Evolutionary conservation across 2,797 vertebrate genomes (phyloP).

Genomic region (Bradypus variegatus): DNA sequence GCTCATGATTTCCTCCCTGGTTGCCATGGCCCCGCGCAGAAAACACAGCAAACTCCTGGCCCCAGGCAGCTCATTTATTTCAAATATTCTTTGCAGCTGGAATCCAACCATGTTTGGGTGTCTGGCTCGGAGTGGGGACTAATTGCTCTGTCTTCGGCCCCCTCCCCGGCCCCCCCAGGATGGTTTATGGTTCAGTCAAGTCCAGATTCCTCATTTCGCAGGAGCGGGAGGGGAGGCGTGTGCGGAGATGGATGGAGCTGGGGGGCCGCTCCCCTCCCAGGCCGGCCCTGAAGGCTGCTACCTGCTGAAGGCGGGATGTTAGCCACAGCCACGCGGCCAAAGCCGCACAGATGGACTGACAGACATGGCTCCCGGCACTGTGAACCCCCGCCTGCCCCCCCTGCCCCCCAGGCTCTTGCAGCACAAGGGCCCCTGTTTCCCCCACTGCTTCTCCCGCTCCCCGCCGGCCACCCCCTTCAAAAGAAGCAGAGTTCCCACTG

Average conservation of each 20-base stretch:
- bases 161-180: constrained; percentile 59
- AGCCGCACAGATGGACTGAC: constrained; percentile 49
- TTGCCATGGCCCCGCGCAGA: constrained; percentile 74
- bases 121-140: constrained; percentile 80
- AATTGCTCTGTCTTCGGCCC: constrained; percentile 70
- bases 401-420: constrained; percentile 18
- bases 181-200: constrained; percentile 60
- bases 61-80: constrained; percentile 77
- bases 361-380: constrained; percentile 29
- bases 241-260: neutral
- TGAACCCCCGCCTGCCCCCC: neutral
- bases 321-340: constrained; percentile 58
- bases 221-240: neutral
- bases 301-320: constrained; percentile 52
- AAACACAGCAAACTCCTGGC: constrained; percentile 75
- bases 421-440: constrained; percentile 50
- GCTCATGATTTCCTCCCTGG: constrained; percentile 72
- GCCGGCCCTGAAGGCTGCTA: neutral
- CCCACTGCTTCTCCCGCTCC: constrained; percentile 12
- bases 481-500: constrained; percentile 27
- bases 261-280: neutral
- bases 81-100: constrained; percentile 84
- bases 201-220: constrained; percentile 55
- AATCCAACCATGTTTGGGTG: constrained; percentile 84
- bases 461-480: neutral